Evolutionary conservation across 2,797 vertebrate genomes (phyloP).

Genomic region (Sylvilagus floridanus): DNA sequence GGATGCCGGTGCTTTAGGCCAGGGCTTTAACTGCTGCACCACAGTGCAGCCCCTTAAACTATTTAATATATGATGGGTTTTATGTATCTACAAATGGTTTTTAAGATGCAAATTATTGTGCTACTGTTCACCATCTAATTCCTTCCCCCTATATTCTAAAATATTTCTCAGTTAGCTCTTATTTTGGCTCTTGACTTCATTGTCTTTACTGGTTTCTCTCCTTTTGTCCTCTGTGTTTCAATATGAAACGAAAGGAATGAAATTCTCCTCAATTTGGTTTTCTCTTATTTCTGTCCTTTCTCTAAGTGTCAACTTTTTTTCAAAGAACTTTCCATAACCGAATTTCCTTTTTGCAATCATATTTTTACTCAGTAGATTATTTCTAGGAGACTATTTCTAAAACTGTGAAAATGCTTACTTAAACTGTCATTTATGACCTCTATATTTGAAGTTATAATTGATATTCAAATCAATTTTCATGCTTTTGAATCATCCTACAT

Average conservation of each 20-base stretch:
- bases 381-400: background rate
- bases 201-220: background rate
- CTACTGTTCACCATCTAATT: background rate
- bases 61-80: too few species aligned
- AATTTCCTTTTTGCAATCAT: background rate
- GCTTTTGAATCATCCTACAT: background rate
- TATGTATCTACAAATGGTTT: background rate
- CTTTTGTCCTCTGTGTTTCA: too few species aligned
- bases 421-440: background rate
- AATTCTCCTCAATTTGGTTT: background rate
- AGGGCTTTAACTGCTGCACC: too few species aligned
- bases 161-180: background rate
- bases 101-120: background rate
- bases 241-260: background rate
- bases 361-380: background rate
- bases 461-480: background rate
- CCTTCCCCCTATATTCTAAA: background rate
- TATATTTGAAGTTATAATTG: background rate
- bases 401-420: background rate
- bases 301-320: background rate
- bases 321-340: background rate
- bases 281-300: background rate
- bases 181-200: background rate
- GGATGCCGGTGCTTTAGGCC: too few species aligned
- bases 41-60: too few species aligned